A percentile compares a stretch with the other conserved stretches of the same genome.
These are phyloP conservation scores for Meloidogyne exigua DNA, from an alignment of 1,140 invertebrate genomes.

Conservation along the genomic window DNA sequence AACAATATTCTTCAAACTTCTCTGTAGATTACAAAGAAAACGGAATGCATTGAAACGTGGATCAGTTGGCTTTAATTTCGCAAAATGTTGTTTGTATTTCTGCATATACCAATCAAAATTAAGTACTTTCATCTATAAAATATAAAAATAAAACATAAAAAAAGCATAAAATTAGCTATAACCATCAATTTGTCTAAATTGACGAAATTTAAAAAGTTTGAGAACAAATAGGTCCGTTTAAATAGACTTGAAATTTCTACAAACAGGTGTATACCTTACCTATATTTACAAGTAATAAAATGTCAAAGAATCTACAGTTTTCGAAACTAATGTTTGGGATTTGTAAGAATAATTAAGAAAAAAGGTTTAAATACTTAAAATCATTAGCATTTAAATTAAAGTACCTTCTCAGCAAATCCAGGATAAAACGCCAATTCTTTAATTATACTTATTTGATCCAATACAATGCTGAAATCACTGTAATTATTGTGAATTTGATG, in stretches of 20 bases:
- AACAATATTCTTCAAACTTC: neutral
- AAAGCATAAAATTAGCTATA: too few species aligned
- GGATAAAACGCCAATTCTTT: neutral
- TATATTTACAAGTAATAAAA: too few species aligned
- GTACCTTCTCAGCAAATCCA: conserved; percentile 19
- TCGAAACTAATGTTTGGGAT: too few species aligned
- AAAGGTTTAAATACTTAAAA: neutral
- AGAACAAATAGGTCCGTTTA: too few species aligned
- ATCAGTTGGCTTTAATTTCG: neutral
- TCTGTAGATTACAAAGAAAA: conserved; percentile 12
- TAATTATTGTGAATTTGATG: conserved; percentile 27
- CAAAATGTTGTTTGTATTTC: conserved; percentile 22
- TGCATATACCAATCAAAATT: conserved; percentile 24
- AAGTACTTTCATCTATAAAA: neutral
- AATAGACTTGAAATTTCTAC: too few species aligned
- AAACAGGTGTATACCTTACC: too few species aligned
- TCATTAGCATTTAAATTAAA: neutral
- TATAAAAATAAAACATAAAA: neutral
- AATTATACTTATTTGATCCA: conserved; percentile 3
- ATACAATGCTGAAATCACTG: conserved; percentile 2
- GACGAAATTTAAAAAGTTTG: too few species aligned
- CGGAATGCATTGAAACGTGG: conserved; percentile 7
- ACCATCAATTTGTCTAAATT: too few species aligned
- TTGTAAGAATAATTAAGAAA: neutral
- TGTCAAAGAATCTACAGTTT: too few species aligned